A percentile compares a stretch with the other conserved stretches of the same genome.
Evolutionary conservation across 2,888 invertebrate genomes (phyloP).

Genomic region (Acanthacorydalis orientalis): DNA sequence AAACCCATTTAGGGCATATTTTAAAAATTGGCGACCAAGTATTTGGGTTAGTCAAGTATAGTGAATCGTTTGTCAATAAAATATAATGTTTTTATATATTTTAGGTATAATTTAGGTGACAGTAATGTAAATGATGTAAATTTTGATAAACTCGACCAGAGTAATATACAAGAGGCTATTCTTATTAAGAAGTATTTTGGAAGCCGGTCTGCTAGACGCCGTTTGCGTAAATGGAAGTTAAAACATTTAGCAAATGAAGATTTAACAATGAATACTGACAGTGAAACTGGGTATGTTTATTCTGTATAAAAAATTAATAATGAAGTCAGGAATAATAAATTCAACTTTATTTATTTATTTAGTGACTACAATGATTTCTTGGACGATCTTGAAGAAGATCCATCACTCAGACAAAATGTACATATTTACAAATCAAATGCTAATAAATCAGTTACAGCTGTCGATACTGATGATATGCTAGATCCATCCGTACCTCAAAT

Average conservation of each 20-base stretch:
- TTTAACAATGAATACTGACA: constrained; percentile 40
- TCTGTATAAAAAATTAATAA: too few species aligned
- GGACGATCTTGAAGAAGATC: constrained; percentile 94
- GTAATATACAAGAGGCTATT: constrained; percentile 71
- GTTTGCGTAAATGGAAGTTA: constrained; percentile 77
- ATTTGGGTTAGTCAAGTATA: constrained; percentile 47
- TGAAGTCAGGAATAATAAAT: neutral
- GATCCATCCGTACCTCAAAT: constrained; percentile 57
- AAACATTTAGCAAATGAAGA: constrained; percentile 64
- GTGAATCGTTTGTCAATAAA: neutral
- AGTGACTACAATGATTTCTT: constrained; percentile 92
- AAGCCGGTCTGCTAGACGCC: constrained; percentile 51
- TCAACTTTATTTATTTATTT: constrained; percentile 14
- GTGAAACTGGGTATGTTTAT: constrained; percentile 36
- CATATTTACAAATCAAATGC: constrained; percentile 70
- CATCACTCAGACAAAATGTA: constrained; percentile 70
- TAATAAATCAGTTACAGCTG: constrained; percentile 29
- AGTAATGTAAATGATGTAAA: constrained; percentile 82
- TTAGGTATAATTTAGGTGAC: constrained; percentile 73
- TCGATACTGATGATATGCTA: constrained; percentile 37
- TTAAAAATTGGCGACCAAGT: constrained; percentile 86
- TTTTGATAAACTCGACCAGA: constrained; percentile 63
- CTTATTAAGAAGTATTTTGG: constrained; percentile 86
- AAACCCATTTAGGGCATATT: constrained; percentile 88
- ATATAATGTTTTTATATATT: constrained; percentile 11